Base-by-base conservation (phyloP, 2,113 vertebrate genomes). In the Alaudala cheleensis region DNA sequence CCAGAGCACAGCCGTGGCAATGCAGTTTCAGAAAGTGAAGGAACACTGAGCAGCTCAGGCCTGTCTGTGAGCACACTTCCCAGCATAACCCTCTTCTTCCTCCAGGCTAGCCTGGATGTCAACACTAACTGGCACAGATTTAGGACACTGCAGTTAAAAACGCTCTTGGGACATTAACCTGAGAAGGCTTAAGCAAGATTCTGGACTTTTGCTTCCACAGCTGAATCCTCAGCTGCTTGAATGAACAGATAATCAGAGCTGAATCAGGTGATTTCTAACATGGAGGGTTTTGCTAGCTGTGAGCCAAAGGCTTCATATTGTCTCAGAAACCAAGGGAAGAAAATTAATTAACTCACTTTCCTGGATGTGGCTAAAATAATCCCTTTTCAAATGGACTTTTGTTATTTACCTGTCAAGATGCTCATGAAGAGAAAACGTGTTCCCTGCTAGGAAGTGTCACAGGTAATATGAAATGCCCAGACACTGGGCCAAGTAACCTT, bases 11-110 rank as follows among this genome's bases (percentile, higher is more conserved):
- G 23, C 62, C 2, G 0, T 34, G 18, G 29, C 34, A 83, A 31
- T 0, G 0, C 21, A n/a, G 18, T 31, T 44, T n/a, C 18, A 24
- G 37, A 66, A 72, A 37, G 11, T 16, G 31, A 73, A 33, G 33
- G 51, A 81, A 15, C 18, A 15, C 21, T 3, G 33, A 62, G 53
- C 39, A 74, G 25, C 39, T 78, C 47, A 37, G 67, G 14, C 23
- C 22, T 3, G 0, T 25, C 24, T 49, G 18, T 56, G 9, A 69
- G n/a, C n/a, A 50, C 23, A 7, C n/a, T 65, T 72, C 33, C 23
- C 69, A 45, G 25, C 11, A 26, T 3, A 10, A 29, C 7, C 20
- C 12, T 54, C 34, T 16, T 25, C 29, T 29, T 50, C 53, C 24
- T 39, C 61, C 23, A 4, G 79, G 34, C 26, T 70, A 16, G 5